A percentile compares a stretch with the other conserved stretches of the same genome.
Evolutionary conservation across 2,113 vertebrate genomes (phyloP).

Genomic region (Rhinoptilus africanus): DNA sequence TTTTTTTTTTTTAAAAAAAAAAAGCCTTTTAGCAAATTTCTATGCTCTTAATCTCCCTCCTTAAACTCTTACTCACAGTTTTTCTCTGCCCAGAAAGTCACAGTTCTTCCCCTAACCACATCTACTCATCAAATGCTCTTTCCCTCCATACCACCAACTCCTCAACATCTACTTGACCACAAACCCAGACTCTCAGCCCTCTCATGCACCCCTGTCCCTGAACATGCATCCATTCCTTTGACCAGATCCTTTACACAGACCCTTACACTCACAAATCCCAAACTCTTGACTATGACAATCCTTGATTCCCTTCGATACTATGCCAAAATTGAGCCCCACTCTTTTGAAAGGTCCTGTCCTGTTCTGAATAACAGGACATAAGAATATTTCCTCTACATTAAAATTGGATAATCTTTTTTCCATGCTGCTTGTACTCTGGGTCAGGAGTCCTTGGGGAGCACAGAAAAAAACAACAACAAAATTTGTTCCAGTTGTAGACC

Average conservation of each 20-base stretch:
- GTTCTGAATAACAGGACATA: neutral
- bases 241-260: neutral
- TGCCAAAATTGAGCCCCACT: neutral
- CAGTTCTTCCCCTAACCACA: neutral
- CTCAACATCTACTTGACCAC: neutral
- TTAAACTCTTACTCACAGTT: neutral
- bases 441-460: neutral
- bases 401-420: neutral
- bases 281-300: neutral
- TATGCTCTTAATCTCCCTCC: neutral
- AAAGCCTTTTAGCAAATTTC: neutral
- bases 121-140: neutral
- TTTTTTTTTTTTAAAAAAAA: too few relatives aligned
- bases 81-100: neutral
- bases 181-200: neutral
- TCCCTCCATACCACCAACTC: neutral
- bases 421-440: neutral
- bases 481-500: neutral
- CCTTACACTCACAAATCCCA: neutral
- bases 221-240: neutral
- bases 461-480: neutral
- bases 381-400: neutral
- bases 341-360: neutral
- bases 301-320: neutral
- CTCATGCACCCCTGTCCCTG: neutral